A percentile compares a stretch with the other conserved stretches of the same genome.
Conservation (phyloP, 1,140 invertebrate genomes). For the Caerostris darwini region DNA sequence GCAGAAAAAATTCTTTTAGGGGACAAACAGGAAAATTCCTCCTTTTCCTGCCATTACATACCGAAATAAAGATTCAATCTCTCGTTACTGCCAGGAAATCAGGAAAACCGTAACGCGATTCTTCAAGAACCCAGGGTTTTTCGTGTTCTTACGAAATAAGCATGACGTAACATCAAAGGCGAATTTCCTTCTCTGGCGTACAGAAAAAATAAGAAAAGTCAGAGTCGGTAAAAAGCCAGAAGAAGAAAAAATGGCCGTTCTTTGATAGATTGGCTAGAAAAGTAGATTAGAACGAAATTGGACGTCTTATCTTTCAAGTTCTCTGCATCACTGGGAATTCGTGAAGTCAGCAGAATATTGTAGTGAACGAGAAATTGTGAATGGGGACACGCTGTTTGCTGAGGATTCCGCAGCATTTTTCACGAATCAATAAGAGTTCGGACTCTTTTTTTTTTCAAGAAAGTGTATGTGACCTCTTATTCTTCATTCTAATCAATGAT, state of each 20-base stretch:
- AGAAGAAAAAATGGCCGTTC: conserved; percentile 10
- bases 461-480: not conserved
- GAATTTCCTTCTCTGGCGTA: conserved; percentile 34
- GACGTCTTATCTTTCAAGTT: conserved; percentile 76
- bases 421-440: conserved; percentile 60
- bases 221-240: not conserved
- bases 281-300: conserved; percentile 75
- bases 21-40: conserved; percentile 27
- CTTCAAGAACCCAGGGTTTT: not conserved
- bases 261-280: conserved; percentile 76
- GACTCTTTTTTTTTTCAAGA: conserved; percentile 1
- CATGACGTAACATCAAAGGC: conserved; percentile 73
- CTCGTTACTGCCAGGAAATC: conserved; percentile 61
- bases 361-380: conserved; percentile 44
- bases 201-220: conserved; percentile 33
- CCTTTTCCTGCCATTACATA: conserved; percentile 46
- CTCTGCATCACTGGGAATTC: conserved; percentile 54
- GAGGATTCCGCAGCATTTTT: conserved; percentile 55
- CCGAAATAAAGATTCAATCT: conserved; percentile 68
- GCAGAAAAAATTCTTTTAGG: conserved; percentile 2
- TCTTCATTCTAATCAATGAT: conserved; percentile 17
- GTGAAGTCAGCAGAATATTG: conserved; percentile 69
- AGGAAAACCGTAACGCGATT: conserved; percentile 61
- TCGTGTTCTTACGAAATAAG: conserved; percentile 60
- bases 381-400: not conserved